Evolutionary conservation across 2,888 invertebrate genomes (phyloP).

Genomic region (Girardia tigrina): DNA sequence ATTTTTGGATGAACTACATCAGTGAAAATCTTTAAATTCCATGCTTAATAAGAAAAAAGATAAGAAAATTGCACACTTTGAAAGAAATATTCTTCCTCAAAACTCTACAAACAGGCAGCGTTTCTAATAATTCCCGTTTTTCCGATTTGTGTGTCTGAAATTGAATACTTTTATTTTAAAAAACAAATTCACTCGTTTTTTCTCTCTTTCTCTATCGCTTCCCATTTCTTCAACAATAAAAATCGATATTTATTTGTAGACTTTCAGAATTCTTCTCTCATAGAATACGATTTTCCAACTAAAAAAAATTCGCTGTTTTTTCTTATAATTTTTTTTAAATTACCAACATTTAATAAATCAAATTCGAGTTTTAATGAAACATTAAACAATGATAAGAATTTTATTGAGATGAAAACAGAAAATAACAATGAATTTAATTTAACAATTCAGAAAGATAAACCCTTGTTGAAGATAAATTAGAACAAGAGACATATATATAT

Average conservation of each 20-base stretch:
- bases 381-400: too few relatives aligned
- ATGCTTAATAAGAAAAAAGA: slow-evolving; percentile 18
- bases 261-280: too few relatives aligned
- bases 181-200: neutral
- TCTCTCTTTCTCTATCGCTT: neutral
- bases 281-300: too few relatives aligned
- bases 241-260: slow-evolving; percentile 13
- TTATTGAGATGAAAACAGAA: too few relatives aligned
- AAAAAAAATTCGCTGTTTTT: too few relatives aligned
- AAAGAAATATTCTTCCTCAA: neutral
- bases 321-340: too few relatives aligned
- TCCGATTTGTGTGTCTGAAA: slow-evolving; percentile 1
- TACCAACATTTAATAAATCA: too few relatives aligned
- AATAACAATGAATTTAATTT: too few relatives aligned
- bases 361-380: too few relatives aligned
- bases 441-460: too few relatives aligned
- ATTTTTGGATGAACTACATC: neutral
- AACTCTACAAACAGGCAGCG: neutral
- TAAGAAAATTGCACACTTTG: slow-evolving; percentile 1
- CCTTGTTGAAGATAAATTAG: too few relatives aligned
- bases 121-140: neutral
- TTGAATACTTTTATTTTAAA: slow-evolving; percentile 9
- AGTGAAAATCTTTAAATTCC: slow-evolving; percentile 8
- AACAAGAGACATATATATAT: too few relatives aligned
- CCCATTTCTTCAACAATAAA: neutral